Evolutionary conservation across 2,113 vertebrate genomes (phyloP).

Genomic region (Pachycephala philippinensis): DNA sequence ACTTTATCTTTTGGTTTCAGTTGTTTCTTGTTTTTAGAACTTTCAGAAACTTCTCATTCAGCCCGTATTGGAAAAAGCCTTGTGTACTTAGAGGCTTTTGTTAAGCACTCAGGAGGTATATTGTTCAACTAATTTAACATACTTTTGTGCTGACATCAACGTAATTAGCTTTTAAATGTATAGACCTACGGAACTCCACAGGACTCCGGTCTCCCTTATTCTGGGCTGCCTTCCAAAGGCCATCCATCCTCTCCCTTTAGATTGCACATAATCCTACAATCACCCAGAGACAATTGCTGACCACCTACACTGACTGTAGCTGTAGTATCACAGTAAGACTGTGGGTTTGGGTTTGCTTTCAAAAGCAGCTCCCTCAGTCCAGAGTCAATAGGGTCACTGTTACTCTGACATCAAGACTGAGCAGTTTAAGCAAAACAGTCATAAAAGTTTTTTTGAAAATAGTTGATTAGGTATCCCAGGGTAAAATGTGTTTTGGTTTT

Average conservation of each 20-base stretch:
- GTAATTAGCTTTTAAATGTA: neutral
- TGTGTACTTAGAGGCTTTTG: neutral
- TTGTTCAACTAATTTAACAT: neutral
- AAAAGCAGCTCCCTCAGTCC: neutral
- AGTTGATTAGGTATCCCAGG: neutral
- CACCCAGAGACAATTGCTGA: neutral
- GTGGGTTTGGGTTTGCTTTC: neutral
- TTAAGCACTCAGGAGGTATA: neutral
- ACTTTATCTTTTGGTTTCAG: neutral
- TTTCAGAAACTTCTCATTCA: neutral
- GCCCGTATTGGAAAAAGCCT: neutral
- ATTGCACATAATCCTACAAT: neutral
- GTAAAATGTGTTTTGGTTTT: neutral
- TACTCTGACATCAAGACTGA: neutral
- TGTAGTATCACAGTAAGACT: neutral
- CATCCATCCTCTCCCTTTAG: neutral
- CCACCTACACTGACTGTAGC: neutral
- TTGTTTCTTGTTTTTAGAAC: neutral
- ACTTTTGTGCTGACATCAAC: neutral
- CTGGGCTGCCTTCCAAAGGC: neutral
- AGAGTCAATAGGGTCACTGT: accelerated
- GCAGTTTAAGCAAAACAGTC: accelerated
- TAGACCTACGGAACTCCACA: neutral
- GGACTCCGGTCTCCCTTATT: neutral
- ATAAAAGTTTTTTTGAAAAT: neutral